These are phyloP conservation scores for Ctenopoma kingsleyae DNA, from an alignment of 2,797 vertebrate genomes.

Conservation along the genomic window DNA sequence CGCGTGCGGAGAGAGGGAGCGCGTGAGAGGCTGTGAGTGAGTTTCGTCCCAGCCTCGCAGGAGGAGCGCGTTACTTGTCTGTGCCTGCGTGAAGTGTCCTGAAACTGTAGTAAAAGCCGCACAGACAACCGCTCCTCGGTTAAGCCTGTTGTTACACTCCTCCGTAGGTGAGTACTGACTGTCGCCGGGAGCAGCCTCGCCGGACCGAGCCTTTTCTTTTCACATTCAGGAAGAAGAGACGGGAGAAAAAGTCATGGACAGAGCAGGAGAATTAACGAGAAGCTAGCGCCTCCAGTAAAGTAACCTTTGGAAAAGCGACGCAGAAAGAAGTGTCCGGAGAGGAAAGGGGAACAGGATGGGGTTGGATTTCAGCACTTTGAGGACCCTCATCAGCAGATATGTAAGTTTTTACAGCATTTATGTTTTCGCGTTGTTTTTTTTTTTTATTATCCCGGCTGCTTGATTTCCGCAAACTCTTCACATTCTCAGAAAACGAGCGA, in stretches of 20 bases:
- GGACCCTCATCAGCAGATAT: constrained; percentile 94
- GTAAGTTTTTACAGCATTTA: constrained; percentile 83
- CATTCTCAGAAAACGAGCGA: not conserved
- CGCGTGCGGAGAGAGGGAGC: constrained; percentile 15
- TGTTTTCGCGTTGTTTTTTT: not conserved
- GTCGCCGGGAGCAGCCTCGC: not conserved
- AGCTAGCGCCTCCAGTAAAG: constrained; percentile 63
- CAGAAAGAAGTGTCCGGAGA: constrained; percentile 29
- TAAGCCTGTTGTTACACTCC: not conserved
- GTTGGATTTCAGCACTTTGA: constrained; percentile 92
- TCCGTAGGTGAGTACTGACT: constrained; percentile 24
- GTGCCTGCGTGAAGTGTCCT: constrained; percentile 3
- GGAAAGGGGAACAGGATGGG: constrained; percentile 73
- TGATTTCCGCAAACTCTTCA: not conserved
- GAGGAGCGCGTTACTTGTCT: constrained; percentile 18
- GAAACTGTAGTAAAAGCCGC: not conserved
- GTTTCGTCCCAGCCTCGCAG: not conserved
- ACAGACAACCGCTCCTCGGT: constrained; percentile 6
- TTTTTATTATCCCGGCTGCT: no score
- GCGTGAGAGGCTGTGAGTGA: constrained; percentile 20
- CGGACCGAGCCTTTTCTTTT: constrained; percentile 6
- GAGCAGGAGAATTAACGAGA: constrained; percentile 57
- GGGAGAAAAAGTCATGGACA: constrained; percentile 75
- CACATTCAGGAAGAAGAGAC: constrained; percentile 41
- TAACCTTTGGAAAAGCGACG: constrained; percentile 36